Percentiles rank a stretch among this genome's conserved stretches.
Evolutionary conservation across 2,888 invertebrate species (phyloP).

Genomic region (Andricus quercusramuli): DNA sequence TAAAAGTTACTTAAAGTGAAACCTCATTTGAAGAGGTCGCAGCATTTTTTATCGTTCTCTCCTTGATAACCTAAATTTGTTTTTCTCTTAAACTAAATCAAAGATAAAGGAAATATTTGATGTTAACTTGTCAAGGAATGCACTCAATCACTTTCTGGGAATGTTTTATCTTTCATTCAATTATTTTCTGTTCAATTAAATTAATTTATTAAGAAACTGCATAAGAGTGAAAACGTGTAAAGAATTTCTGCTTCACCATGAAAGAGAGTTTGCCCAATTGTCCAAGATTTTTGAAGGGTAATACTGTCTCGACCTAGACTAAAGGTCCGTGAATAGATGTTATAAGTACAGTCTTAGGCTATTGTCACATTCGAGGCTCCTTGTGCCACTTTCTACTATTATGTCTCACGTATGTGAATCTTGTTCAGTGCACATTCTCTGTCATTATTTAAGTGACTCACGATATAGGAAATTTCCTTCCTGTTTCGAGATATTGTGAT

Average conservation of each 20-base stretch:
- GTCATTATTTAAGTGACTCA: constrained; percentile 42
- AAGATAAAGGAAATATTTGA: background rate
- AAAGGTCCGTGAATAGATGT: constrained; percentile 45
- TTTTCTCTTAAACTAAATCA: background rate
- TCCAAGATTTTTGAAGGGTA: background rate
- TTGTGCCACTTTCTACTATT: constrained; percentile 54
- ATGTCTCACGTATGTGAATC: constrained; percentile 30
- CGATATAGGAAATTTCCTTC: constrained; percentile 11
- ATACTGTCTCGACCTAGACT: constrained; percentile 2
- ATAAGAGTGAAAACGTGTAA: background rate
- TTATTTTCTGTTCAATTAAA: background rate
- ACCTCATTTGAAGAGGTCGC: background rate
- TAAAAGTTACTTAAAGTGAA: background rate
- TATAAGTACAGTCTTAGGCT: constrained; percentile 53
- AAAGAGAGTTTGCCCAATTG: constrained; percentile 45
- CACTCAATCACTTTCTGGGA: background rate
- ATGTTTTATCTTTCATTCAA: background rate
- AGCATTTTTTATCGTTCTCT: background rate
- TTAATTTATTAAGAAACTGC: background rate
- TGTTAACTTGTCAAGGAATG: background rate
- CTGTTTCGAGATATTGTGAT: constrained; percentile 13
- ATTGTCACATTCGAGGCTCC: constrained; percentile 56
- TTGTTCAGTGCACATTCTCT: constrained; percentile 48
- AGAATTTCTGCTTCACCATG: background rate
- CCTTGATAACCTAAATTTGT: background rate